These are phyloP conservation scores for Pseudanteris insignis DNA, from an alignment of 2,888 invertebrate genomes.

Conservation along the genomic window DNA sequence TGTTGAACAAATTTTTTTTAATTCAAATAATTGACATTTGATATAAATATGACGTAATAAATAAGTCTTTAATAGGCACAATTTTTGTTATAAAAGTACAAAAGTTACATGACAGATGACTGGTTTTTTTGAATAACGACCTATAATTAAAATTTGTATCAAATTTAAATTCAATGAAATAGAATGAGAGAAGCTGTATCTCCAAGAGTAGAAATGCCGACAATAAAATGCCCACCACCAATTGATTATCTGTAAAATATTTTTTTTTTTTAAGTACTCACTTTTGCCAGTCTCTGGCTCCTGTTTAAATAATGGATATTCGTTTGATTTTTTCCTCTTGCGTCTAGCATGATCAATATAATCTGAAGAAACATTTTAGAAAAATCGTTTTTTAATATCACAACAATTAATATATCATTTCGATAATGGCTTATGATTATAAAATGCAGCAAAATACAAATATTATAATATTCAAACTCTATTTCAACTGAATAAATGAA, in stretches of 20 bases:
- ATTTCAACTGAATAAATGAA: too few species aligned
- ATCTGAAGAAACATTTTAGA: slow-evolving; percentile 28
- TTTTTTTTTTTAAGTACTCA: slow-evolving; percentile 16
- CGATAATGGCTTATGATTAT: neutral
- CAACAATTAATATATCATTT: neutral
- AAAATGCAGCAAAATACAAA: neutral
- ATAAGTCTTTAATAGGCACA: neutral
- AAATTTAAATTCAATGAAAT: neutral
- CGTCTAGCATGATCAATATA: slow-evolving; percentile 32
- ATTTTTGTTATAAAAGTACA: slow-evolving; percentile 6
- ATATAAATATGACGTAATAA: neutral
- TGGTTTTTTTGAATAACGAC: too few species aligned
- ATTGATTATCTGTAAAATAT: slow-evolving; percentile 1
- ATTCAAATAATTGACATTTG: neutral
- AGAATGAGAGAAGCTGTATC: neutral
- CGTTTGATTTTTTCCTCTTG: slow-evolving; percentile 33
- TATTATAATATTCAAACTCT: too few species aligned
- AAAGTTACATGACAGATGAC: too few species aligned
- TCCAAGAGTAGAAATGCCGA: neutral
- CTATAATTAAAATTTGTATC: too few species aligned
- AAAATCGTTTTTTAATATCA: slow-evolving; percentile 1
- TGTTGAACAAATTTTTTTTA: too few species aligned
- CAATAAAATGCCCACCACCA: slow-evolving; percentile 11
- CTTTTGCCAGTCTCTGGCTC: slow-evolving; percentile 31
- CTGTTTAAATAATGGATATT: slow-evolving; percentile 23